Evolutionary conservation across 2,888 invertebrate species (phyloP).

Genomic region (Mimachlamys varia): DNA sequence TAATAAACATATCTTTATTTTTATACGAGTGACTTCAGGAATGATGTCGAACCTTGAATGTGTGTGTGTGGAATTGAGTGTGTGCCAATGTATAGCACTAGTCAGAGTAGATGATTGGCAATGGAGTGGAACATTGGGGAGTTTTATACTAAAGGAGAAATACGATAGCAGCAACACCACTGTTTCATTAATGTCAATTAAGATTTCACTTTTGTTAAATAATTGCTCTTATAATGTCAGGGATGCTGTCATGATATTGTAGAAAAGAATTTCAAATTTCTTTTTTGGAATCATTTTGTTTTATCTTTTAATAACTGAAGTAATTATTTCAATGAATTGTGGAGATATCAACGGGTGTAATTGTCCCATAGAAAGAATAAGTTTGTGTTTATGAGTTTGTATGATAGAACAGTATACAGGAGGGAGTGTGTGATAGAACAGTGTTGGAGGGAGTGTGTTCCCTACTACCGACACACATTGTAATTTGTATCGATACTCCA

Average conservation of each 20-base stretch:
- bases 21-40: background rate
- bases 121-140: background rate
- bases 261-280: background rate
- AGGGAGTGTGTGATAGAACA: background rate
- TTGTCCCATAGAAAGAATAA: background rate
- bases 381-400: background rate
- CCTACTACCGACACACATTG: background rate
- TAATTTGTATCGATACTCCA: background rate
- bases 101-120: background rate
- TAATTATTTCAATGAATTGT: background rate
- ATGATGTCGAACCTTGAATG: background rate
- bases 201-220: too few relatives aligned
- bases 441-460: background rate
- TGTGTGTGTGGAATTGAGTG: background rate
- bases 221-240: background rate
- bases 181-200: background rate
- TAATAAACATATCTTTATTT: slow-evolving; percentile 25
- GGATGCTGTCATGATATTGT: background rate
- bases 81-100: background rate
- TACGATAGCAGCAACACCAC: background rate
- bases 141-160: background rate
- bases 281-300: background rate
- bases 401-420: background rate
- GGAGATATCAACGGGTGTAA: background rate
- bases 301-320: background rate